These are phyloP conservation scores for Penaeus vannamei DNA, from an alignment of 1,140 invertebrate genomes.

Conservation along the genomic window DNA sequence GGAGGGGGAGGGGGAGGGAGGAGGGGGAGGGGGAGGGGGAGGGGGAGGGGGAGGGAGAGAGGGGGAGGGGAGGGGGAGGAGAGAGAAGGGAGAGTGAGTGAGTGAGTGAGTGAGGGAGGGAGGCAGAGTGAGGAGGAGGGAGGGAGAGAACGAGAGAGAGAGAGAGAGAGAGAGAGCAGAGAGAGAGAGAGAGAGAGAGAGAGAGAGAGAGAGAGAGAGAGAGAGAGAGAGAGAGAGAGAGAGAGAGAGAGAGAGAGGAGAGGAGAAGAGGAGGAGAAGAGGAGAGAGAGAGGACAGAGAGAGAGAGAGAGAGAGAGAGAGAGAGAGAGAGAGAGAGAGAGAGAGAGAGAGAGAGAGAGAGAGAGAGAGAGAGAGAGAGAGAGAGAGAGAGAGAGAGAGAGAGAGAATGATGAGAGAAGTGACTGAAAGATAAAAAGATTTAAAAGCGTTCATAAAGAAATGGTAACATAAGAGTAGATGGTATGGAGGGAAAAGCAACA, in stretches of 20 bases:
- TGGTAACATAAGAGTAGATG: too few species aligned
- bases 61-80: too few species aligned
- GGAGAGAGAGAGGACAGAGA: constrained; percentile 14
- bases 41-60: too few species aligned
- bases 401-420: not conserved
- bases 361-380: constrained; percentile 37
- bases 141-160: constrained; percentile 29
- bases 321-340: constrained; percentile 51
- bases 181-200: not conserved
- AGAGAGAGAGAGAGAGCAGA: constrained; percentile 30
- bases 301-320: constrained; percentile 17
- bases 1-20: too few species aligned
- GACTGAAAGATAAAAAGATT: too few species aligned
- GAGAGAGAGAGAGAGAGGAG: constrained; percentile 35
- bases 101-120: constrained; percentile 44
- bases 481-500: not conserved
- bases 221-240: constrained; percentile 31
- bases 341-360: constrained; percentile 26
- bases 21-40: too few species aligned
- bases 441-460: too few species aligned
- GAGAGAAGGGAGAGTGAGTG: not conserved
- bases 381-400: constrained; percentile 27
- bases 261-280: constrained; percentile 12
- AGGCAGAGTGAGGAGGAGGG: constrained; percentile 5
- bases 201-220: constrained; percentile 51